Evolutionary conservation across 2,888 invertebrate species (phyloP).

Genomic region (Scaptodrosophila latifasciaeformis): DNA sequence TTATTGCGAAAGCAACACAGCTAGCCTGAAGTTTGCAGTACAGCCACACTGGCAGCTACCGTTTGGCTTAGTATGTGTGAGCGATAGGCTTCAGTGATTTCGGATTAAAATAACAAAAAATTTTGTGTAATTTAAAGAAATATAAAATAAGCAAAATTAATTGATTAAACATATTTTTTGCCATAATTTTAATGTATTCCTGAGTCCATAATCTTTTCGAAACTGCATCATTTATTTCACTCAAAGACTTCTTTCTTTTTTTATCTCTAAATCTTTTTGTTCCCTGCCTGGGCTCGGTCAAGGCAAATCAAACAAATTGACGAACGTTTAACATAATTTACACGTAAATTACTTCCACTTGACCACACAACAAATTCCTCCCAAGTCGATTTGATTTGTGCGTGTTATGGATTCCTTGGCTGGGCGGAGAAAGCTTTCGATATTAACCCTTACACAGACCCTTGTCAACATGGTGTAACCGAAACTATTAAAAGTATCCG

Average conservation of each 20-base stretch:
- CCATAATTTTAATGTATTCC: not conserved
- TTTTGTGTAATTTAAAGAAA: too few species aligned
- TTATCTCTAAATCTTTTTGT: slow-evolving; percentile 40
- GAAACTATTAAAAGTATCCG: slow-evolving; percentile 66
- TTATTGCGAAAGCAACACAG: too few species aligned
- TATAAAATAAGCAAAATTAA: not conserved
- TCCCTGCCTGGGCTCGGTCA: slow-evolving; percentile 42
- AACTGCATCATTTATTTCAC: too few species aligned
- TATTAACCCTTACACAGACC: slow-evolving; percentile 62
- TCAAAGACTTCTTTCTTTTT: too few species aligned
- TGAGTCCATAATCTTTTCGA: slow-evolving; percentile 5
- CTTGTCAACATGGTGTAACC: slow-evolving; percentile 64
- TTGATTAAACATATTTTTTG: not conserved
- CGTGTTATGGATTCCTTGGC: slow-evolving; percentile 12
- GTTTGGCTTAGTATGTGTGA: too few species aligned
- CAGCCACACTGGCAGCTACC: too few species aligned
- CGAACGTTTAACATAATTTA: slow-evolving; percentile 68
- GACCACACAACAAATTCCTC: slow-evolving; percentile 38
- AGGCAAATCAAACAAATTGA: slow-evolving; percentile 67
- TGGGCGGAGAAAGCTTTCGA: slow-evolving; percentile 13
- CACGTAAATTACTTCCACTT: slow-evolving; percentile 61
- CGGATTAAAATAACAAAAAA: too few species aligned
- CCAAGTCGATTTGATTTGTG: not conserved
- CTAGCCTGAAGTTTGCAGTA: too few species aligned
- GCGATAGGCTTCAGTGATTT: too few species aligned